Base-by-base conservation (phyloP, 92 coral and sea anemone species). In the Galaxea fascicularis region DNA sequence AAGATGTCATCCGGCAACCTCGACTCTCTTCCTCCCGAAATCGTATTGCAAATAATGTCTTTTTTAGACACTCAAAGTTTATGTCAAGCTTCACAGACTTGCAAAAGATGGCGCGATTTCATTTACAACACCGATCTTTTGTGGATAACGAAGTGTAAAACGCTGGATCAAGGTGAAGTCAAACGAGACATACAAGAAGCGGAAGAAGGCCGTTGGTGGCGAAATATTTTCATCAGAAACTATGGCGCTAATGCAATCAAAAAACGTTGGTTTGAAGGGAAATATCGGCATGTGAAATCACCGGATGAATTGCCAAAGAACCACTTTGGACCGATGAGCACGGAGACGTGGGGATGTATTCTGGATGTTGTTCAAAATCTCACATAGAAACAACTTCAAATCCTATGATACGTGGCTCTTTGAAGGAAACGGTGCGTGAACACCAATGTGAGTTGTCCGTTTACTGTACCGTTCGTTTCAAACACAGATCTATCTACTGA, bases 291-390 rank as follows among this genome's bases (percentile, higher is more conserved):
- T 13, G 73, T 85, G 0, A 96, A 85, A 69, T 89, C 92, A 18
- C 56, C 65, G 14, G 95, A 96, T 16, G 95, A 88, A 12, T 82
- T 96, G 24, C 97, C 99, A 10, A 89, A 91, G 28, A 80, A 95
- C 51, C 87, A 86, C 29, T 77, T 96, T n/a, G 89, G 95, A 63
- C 93, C 92, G n/a, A 71, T 95, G 73, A 93, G 82, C 9, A 62
- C 81, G 17, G 99, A 97, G 13, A 82, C 92, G 3, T 97, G 99
- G 99, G 99, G 99, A 10, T 54, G 84, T 12, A 97, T 97, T 4
- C 77, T 97, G 53, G 98, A 97, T 52, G 88, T 72, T 6, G 99
- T 60, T 60, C 66, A 60, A 78, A 78, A 51, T 64, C 13, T 25
- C 12, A 8, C 25, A 73, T n/a, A 78, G 30, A 9, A 63, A 26